Conservation (phyloP, 2,888 invertebrate genomes). For the Zelleria hepariella region DNA sequence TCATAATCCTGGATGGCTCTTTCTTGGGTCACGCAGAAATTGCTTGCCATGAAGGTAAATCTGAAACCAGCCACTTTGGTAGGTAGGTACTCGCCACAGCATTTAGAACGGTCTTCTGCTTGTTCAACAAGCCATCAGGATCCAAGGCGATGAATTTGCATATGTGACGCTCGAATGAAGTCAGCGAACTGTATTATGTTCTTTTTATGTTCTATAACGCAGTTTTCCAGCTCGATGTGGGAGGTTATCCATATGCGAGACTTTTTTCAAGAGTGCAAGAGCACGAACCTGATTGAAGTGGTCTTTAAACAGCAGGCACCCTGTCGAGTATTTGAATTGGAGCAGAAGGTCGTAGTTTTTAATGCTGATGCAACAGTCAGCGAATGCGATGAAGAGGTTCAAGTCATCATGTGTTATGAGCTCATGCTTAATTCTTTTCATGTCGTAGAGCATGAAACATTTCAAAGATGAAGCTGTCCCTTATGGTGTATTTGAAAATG, state of each 20-base stretch:
- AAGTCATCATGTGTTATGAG: too few species aligned
- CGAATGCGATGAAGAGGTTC: too few species aligned
- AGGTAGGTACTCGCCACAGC: too few species aligned
- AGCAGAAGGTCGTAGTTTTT: too few species aligned
- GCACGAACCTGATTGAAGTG: neutral
- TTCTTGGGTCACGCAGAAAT: neutral
- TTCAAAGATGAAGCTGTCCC: too few species aligned
- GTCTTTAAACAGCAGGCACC: neutral
- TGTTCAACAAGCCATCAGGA: neutral
- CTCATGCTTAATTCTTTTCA: too few species aligned
- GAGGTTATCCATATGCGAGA: neutral
- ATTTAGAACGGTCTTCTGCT: neutral
- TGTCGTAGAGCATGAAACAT: too few species aligned
- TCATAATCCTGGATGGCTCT: neutral
- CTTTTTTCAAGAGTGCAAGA: neutral
- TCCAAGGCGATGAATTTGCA: neutral
- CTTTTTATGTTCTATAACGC: neutral
- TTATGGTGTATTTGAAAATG: too few species aligned
- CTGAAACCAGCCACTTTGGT: neutral
- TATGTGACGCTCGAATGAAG: neutral
- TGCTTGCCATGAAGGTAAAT: neutral
- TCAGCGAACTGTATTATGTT: neutral
- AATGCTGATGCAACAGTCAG: too few species aligned
- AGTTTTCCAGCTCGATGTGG: neutral
- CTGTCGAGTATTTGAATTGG: too few species aligned